Evolutionary conservation across 2,113 vertebrate genomes (phyloP).

Genomic region (Spea multiplicata): DNA sequence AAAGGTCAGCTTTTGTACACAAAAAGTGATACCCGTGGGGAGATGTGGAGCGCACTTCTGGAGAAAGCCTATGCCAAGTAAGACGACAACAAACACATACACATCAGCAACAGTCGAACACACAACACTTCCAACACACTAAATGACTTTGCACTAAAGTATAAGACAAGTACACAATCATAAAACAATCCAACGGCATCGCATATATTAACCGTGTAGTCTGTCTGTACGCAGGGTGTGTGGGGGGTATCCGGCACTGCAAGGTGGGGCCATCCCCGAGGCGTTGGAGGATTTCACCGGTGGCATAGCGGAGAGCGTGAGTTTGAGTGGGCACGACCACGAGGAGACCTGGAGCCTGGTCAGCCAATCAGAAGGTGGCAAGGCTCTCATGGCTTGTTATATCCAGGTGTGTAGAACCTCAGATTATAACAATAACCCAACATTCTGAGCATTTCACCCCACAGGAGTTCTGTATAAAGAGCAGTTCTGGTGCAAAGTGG

Average conservation of each 20-base stretch:
- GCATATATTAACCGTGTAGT: background rate
- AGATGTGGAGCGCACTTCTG: slow-evolving; percentile 79
- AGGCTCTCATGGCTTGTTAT: slow-evolving; percentile 70
- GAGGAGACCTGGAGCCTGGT: slow-evolving; percentile 67
- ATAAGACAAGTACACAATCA: no score
- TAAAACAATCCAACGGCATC: no score
- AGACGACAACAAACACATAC: background rate
- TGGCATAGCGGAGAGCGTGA: slow-evolving; percentile 66
- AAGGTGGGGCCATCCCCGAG: slow-evolving; percentile 74
- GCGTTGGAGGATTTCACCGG: slow-evolving; percentile 80
- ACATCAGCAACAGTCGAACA: background rate
- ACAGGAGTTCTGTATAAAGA: no score
- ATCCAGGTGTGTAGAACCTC: slow-evolving; percentile 61
- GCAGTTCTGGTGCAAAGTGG: no score
- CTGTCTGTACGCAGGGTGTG: slow-evolving; percentile 59
- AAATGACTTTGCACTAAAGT: no score
- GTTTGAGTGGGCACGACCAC: slow-evolving; percentile 57
- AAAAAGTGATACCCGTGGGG: slow-evolving; percentile 67
- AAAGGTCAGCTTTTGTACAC: slow-evolving; percentile 72
- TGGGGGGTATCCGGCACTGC: slow-evolving; percentile 70
- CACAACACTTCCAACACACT: background rate
- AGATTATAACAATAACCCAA: no score
- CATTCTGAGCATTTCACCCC: no score
- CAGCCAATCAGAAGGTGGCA: slow-evolving; percentile 58
- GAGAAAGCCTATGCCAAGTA: slow-evolving; percentile 80